Conservation (phyloP, 2,113 vertebrate genomes). For the Bambusicola thoracicus region DNA sequence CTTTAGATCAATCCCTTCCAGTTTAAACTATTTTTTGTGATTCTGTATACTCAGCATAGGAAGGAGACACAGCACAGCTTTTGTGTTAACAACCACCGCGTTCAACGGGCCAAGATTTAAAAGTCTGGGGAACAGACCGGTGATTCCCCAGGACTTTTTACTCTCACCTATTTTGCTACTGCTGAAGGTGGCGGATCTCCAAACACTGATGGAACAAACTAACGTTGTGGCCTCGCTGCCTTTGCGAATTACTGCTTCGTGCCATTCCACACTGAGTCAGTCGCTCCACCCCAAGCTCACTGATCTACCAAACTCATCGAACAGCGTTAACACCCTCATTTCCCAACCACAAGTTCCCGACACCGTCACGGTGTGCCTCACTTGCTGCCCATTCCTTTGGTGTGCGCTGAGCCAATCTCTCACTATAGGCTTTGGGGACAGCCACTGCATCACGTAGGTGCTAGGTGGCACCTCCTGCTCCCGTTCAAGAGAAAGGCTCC, state of each 20-base stretch:
- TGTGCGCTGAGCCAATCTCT: not conserved
- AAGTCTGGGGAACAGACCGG: not conserved
- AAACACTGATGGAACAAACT: not conserved
- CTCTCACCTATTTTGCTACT: not conserved
- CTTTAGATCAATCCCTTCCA: not conserved
- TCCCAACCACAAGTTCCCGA: not conserved
- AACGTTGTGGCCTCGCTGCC: not conserved
- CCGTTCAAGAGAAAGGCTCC: not conserved
- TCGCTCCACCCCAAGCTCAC: not conserved
- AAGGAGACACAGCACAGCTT: not conserved
- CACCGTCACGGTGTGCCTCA: not conserved
- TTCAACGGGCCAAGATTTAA: not conserved
- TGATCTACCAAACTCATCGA: not conserved
- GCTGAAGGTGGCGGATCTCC: not conserved
- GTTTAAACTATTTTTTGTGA: not conserved
- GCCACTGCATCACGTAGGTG: not conserved
- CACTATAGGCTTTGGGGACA: not conserved
- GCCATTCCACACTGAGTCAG: constrained; percentile 4
- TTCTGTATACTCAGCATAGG: not conserved
- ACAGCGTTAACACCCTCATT: not conserved
- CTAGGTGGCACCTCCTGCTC: not conserved
- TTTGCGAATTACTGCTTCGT: not conserved
- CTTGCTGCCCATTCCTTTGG: not conserved
- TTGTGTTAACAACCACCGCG: not conserved
- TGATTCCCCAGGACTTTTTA: not conserved